Evolutionary conservation across 64 coral and sea anemone species (phyloP), one percentile per base, ranked within the genome.

Genomic region (Montipora capricornis): DNA sequence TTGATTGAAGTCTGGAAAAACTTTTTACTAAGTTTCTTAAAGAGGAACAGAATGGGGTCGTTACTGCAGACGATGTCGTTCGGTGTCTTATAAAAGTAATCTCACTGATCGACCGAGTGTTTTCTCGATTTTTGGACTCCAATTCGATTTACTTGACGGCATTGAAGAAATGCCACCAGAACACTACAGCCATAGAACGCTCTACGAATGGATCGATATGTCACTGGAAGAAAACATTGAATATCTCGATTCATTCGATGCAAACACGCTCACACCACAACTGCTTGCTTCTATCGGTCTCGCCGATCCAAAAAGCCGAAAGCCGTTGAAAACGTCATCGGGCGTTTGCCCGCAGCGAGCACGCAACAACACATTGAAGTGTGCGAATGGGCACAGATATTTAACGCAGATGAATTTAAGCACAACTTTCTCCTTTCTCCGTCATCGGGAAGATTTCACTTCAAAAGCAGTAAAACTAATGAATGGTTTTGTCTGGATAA

Each of bases 261-360:
- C 57, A 50, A 80, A 49, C 47, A 12, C 55, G 47, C 90, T 76
- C 49, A 92, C 46, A 12, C 74, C 74, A 58, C 68, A 83, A 2
- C 48, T 83, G n/a, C 74, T 92, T 13, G 15, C 52, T 51, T 17
- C 73, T 50, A 37, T 92, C 22, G 90, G 90, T 58, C 84, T 92
- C n/a, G n/a, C n/a, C 73, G 68, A 75, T 24, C 79, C 81, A 11
- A 19, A 55, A 2, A 84, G 90, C 58, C n/a, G n/a, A 8, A 53
- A 2, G 48, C 80, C 22, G 66, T 75, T 12, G 5, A 76, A 84
- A 84, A 68, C n/a, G 84, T 84, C 5, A 50, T 92, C 53, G 20
- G 1, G 13, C 90, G 80, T n/a, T 76, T n/a, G n/a, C n/a, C 15
- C 15, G 49, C n/a, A 44, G 47, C 51, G 17, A 55, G 29, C 47